phyloP scores from a whole-genome alignment of 2,888 invertebrate genomes.

The Myopa tessellatipennis region DNA sequence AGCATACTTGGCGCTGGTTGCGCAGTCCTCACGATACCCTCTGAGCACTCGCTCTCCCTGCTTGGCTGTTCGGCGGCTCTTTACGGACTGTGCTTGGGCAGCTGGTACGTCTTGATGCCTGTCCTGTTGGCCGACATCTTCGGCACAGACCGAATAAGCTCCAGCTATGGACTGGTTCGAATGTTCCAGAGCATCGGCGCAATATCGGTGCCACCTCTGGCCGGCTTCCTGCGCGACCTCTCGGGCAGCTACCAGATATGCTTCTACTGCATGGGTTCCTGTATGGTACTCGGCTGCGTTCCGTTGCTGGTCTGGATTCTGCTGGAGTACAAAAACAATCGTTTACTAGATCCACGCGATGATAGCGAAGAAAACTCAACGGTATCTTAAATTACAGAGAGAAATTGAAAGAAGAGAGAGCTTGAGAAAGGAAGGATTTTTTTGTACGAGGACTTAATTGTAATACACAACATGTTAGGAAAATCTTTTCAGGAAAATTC shows the following conservation, averaged over 20 bases:
- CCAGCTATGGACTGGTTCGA: conserved; percentile 79
- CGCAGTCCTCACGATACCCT: conserved; percentile 76
- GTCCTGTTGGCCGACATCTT: conserved; percentile 80
- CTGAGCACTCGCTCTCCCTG: conserved; percentile 74
- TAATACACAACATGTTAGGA: no score
- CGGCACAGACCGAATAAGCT: conserved; percentile 80
- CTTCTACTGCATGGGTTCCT: conserved; percentile 82
- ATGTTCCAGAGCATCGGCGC: conserved; percentile 83
- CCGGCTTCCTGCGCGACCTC: conserved; percentile 76
- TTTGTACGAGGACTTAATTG: no score
- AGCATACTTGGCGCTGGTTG: conserved; percentile 78
- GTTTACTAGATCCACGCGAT: conserved; percentile 54
- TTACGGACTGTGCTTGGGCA: conserved; percentile 80
- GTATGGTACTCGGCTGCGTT: conserved; percentile 78
- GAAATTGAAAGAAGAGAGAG: no score
- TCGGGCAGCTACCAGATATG: conserved; percentile 79
- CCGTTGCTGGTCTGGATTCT: conserved; percentile 72
- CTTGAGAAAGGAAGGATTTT: no score
- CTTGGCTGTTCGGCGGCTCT: conserved; percentile 75
- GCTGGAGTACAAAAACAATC: conserved; percentile 57
- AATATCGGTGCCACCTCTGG: conserved; percentile 78
- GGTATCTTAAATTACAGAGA: conserved; percentile 54
- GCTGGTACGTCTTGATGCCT: conserved; percentile 82
- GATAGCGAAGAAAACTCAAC: conserved; percentile 62
- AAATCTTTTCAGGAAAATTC: no score